These are phyloP conservation scores for Eupeodes luniger DNA, from an alignment of 2,888 invertebrate genomes.

Conservation along the genomic window DNA sequence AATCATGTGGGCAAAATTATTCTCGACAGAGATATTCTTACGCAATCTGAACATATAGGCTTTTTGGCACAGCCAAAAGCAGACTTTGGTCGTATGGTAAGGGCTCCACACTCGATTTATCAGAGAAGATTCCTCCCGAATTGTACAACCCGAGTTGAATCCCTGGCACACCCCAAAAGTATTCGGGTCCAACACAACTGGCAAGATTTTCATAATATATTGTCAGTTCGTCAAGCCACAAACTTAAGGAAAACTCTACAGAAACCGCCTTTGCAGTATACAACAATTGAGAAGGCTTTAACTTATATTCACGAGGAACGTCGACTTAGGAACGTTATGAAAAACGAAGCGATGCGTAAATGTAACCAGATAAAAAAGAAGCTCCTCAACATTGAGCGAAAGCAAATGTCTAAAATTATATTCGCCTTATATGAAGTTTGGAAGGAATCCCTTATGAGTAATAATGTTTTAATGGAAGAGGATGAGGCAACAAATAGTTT, in stretches of 20 bases:
- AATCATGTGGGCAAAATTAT: conserved; percentile 81
- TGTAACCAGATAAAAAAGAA: conserved; percentile 79
- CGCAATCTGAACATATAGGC: conserved; percentile 81
- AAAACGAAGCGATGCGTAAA: conserved; percentile 78
- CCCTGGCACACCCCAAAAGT: conserved; percentile 80
- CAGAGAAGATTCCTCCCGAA: conserved; percentile 80
- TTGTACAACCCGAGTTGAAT: conserved; percentile 81
- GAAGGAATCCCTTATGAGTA: conserved; percentile 81
- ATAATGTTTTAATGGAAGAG: conserved; percentile 80
- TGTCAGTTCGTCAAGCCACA: conserved; percentile 78
- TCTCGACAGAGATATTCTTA: conserved; percentile 82
- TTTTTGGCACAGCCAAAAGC: conserved; percentile 81
- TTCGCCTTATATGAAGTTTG: conserved; percentile 81
- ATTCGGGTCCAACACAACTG: conserved; percentile 79
- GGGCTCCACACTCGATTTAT: conserved; percentile 76
- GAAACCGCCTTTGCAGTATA: conserved; percentile 78
- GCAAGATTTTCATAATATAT: conserved; percentile 77
- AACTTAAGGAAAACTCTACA: conserved; percentile 79
- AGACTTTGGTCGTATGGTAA: conserved; percentile 76
- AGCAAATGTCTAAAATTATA: conserved; percentile 78
- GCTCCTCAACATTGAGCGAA: conserved; percentile 39
- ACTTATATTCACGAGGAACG: conserved; percentile 81
- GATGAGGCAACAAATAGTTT: conserved; percentile 78
- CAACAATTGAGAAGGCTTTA: conserved; percentile 80
- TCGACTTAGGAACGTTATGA: conserved; percentile 79